These are phyloP conservation scores for Pteromalus puparum DNA, from an alignment of 1,140 invertebrate species.

Conservation along the genomic window DNA sequence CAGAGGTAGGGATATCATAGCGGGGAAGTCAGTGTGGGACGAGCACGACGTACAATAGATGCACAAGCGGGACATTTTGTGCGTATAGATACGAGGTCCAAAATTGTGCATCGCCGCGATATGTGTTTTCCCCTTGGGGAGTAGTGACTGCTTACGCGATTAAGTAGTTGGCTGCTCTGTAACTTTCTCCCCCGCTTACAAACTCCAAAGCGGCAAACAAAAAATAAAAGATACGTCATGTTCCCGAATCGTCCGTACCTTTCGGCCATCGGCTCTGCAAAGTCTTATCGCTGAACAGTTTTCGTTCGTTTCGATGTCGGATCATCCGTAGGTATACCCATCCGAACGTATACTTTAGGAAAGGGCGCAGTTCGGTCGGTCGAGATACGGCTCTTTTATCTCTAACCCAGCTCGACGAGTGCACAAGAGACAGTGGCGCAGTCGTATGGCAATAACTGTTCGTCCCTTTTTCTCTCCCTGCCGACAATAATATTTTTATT, in stretches of 20 bases:
- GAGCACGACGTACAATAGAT: neutral
- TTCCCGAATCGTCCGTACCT: neutral
- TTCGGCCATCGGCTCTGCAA: neutral
- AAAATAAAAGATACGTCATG: neutral
- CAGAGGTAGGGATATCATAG: neutral
- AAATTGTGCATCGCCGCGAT: neutral
- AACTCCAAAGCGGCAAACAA: too few species aligned
- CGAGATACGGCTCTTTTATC: neutral
- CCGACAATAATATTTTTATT: slow-evolving; percentile 16
- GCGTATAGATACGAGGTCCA: neutral
- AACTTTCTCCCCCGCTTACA: too few species aligned
- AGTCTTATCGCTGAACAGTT: neutral
- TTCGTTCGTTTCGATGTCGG: neutral
- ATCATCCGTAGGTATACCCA: neutral
- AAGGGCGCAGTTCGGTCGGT: neutral
- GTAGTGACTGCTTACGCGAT: too few species aligned
- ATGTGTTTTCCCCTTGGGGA: too few species aligned
- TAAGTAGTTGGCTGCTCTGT: too few species aligned
- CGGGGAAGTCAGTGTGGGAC: neutral
- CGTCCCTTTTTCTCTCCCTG: neutral
- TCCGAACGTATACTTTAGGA: neutral
- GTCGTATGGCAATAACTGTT: neutral
- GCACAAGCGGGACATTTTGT: neutral
- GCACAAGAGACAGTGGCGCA: neutral
- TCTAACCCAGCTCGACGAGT: neutral